A percentile compares a stretch with the other conserved stretches of the same genome.
phyloP scores from a whole-genome alignment of 2,113 vertebrate genomes.

The Pleuronectes platessa region DNA sequence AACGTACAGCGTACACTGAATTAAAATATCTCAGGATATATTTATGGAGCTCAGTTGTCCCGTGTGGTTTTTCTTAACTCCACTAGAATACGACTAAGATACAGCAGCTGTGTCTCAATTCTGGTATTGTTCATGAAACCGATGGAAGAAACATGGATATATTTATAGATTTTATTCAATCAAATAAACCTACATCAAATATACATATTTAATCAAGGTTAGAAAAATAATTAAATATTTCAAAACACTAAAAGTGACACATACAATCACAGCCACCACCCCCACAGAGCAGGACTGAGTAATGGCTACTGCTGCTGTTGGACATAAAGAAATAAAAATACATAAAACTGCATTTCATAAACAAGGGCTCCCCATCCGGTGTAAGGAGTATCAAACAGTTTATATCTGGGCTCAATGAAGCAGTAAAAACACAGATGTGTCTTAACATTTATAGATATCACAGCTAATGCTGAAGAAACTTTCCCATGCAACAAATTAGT shows the following conservation, averaged over 20 bases:
- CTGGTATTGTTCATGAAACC: not conserved
- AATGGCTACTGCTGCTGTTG: conserved; percentile 40
- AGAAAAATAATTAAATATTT: conserved; percentile 78
- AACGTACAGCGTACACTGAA: conserved; percentile 67
- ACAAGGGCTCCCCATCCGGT: conserved; percentile 32
- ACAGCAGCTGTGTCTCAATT: not conserved
- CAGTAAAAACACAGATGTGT: conserved; percentile 41
- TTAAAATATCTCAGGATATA: conserved; percentile 77
- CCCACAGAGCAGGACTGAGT: conserved; percentile 48
- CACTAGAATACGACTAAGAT: not conserved
- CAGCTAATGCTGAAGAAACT: conserved; percentile 28
- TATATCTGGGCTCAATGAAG: conserved; percentile 38
- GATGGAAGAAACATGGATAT: not conserved
- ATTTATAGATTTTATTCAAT: conserved; percentile 67
- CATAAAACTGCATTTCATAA: conserved; percentile 73
- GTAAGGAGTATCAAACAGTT: conserved; percentile 23
- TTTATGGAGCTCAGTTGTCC: conserved; percentile 48
- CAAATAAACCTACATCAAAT: conserved; percentile 76
- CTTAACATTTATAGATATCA: conserved; percentile 26
- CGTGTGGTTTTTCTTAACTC: not conserved
- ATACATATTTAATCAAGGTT: conserved; percentile 72
- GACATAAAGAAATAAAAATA: conserved; percentile 69
- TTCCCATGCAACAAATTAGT: conserved; percentile 68
- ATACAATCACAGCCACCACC: conserved; percentile 57
- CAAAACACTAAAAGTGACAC: conserved; percentile 63